phyloP scores from a whole-genome alignment of 2,888 invertebrate genomes.

The Sycophila texana region DNA sequence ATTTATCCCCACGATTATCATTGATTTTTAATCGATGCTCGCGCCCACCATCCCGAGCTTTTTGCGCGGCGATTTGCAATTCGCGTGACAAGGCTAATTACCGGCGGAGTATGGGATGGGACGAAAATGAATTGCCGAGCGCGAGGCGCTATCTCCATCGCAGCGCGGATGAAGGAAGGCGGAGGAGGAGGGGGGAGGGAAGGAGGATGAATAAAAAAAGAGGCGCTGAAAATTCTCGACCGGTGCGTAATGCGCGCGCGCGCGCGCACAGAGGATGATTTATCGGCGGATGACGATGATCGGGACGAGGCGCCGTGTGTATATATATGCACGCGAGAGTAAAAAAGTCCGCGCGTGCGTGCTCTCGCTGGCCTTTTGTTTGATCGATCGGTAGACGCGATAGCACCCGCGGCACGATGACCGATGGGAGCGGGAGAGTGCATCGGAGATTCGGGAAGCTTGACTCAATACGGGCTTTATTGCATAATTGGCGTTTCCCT shows the following conservation, averaged over 20 bases:
- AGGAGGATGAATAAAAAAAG: neutral
- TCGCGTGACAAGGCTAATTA: constrained; percentile 45
- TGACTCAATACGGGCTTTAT: too few relatives aligned
- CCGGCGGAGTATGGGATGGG: neutral
- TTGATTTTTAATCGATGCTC: constrained; percentile 46
- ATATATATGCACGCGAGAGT: too few relatives aligned
- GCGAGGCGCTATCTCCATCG: constrained; percentile 24
- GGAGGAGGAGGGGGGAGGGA: neutral
- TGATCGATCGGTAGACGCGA: too few relatives aligned
- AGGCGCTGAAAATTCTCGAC: constrained; percentile 18
- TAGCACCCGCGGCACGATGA: too few relatives aligned
- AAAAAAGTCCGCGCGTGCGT: too few relatives aligned
- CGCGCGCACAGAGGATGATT: constrained; percentile 41
- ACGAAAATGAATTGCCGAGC: constrained; percentile 47
- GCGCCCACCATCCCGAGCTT: neutral
- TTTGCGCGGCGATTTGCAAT: constrained; percentile 20
- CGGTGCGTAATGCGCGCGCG: constrained; percentile 22
- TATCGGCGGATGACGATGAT: constrained; percentile 46
- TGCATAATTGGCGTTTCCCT: too few relatives aligned
- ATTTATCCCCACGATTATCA: constrained; percentile 46
- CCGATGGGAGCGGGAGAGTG: too few relatives aligned
- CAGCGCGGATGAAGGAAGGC: neutral
- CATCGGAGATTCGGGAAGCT: too few relatives aligned
- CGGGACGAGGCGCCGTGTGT: neutral
- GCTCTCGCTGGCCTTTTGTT: too few relatives aligned